These are phyloP conservation scores for Elysia chlorotica DNA, from an alignment of 1,140 invertebrate genomes.

Conservation along the genomic window DNA sequence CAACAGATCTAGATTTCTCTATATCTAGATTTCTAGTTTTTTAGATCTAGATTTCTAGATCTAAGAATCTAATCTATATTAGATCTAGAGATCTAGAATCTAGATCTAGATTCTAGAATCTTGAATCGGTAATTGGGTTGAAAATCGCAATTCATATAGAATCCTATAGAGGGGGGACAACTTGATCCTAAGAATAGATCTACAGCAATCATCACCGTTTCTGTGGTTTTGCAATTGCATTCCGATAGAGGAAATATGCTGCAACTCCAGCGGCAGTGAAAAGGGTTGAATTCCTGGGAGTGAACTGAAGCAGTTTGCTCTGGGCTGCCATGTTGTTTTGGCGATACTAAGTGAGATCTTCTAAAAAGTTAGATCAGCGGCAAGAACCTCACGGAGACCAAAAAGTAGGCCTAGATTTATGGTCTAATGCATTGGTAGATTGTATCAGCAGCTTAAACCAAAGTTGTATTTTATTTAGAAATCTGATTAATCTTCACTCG, in stretches of 20 bases:
- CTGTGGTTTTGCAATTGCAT: constrained; percentile 22
- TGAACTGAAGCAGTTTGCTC: constrained; percentile 38
- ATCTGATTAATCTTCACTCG: too few relatives aligned
- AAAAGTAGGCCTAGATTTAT: too few relatives aligned
- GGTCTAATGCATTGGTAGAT: too few relatives aligned
- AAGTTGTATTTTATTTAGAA: too few relatives aligned
- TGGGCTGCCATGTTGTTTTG: constrained; percentile 44
- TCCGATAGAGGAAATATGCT: constrained; percentile 37
- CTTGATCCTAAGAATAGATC: background rate
- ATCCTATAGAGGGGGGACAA: background rate
- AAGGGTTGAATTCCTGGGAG: constrained; percentile 39
- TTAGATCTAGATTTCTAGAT: too few relatives aligned
- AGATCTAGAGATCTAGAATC: background rate
- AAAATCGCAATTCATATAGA: background rate
- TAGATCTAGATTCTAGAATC: background rate
- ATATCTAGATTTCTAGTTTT: background rate
- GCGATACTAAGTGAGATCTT: too few relatives aligned
- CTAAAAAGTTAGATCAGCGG: too few relatives aligned
- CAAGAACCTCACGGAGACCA: too few relatives aligned
- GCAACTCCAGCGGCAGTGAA: constrained; percentile 39
- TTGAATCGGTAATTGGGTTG: background rate
- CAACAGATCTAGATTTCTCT: background rate
- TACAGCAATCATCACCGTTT: constrained; percentile 29
- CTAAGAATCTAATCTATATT: too few relatives aligned
- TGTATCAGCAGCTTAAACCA: too few relatives aligned